Evolutionary conservation across 2,113 vertebrate genomes (phyloP).

Genomic region (Platichthys stellatus): DNA sequence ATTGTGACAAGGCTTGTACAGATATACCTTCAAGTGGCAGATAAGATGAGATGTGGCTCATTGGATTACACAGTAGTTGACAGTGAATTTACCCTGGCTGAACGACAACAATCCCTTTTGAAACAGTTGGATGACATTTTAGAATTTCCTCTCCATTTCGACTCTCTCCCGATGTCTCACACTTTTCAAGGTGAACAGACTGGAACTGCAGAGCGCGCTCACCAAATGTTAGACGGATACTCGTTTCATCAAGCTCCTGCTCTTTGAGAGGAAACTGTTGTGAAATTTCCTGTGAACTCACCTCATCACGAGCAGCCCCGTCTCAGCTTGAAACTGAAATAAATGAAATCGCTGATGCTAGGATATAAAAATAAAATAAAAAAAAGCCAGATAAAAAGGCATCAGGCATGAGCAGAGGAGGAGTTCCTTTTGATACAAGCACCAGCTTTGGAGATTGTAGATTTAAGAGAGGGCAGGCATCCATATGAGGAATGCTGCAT

Average conservation of each 20-base stretch:
- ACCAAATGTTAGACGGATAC: constrained; percentile 5
- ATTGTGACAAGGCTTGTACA: constrained; percentile 21
- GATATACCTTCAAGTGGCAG: constrained; percentile 39
- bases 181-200: constrained; percentile 55
- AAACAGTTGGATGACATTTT: constrained; percentile 32
- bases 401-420: not conserved
- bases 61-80: constrained; percentile 46
- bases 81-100: constrained; percentile 33
- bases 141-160: constrained; percentile 10
- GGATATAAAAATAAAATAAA: not conserved
- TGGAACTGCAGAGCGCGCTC: constrained; percentile 7
- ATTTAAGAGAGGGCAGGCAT: constrained; percentile 3
- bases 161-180: constrained; percentile 17
- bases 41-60: constrained; percentile 41
- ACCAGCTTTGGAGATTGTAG: constrained; percentile 16
- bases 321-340: constrained; percentile 50
- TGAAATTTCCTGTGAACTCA: constrained; percentile 32
- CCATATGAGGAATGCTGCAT: not conserved
- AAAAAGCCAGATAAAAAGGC: constrained; percentile 15
- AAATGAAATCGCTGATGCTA: constrained; percentile 36
- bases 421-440: not conserved
- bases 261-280: constrained; percentile 24
- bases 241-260: constrained; percentile 21
- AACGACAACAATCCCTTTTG: constrained; percentile 39
- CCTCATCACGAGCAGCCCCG: constrained; percentile 49